Evolutionary conservation across 2,113 vertebrate species (phyloP).

Genomic region (Anas platyrhynchos): DNA sequence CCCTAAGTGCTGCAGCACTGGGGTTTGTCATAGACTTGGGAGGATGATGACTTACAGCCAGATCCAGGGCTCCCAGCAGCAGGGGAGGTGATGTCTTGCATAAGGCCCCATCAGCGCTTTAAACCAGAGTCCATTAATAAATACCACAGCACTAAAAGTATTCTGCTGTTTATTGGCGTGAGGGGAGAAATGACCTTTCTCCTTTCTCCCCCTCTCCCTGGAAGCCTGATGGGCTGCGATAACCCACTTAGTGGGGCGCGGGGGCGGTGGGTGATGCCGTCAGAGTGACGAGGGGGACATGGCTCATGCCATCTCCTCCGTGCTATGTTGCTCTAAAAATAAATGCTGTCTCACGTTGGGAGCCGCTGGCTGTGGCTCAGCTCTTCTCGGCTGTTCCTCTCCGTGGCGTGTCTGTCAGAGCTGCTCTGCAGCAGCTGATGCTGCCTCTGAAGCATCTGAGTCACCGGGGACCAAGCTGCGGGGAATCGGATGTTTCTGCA

Average conservation of each 20-base stretch:
- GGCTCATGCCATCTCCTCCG: background rate
- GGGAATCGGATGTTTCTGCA: background rate
- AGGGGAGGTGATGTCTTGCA: background rate
- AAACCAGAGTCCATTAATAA: background rate
- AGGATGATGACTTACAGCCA: fast-evolving
- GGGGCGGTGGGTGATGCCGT: background rate
- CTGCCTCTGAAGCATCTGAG: background rate
- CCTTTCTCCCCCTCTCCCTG: background rate
- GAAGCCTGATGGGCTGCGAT: conserved; percentile 6
- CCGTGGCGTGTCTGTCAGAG: background rate
- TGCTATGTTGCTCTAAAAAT: background rate
- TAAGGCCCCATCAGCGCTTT: background rate
- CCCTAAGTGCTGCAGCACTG: background rate
- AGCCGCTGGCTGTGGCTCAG: conserved; percentile 3
- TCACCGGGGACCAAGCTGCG: background rate
- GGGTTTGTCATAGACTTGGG: background rate
- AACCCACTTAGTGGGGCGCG: background rate
- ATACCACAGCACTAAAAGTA: background rate
- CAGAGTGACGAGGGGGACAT: conserved; percentile 28
- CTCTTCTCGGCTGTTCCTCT: background rate
- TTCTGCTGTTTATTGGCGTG: background rate
- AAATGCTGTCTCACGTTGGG: background rate
- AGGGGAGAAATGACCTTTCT: background rate
- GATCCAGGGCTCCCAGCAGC: background rate
- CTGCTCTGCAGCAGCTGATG: conserved; percentile 4